Evolutionary conservation across 2,113 vertebrate species (phyloP).

Genomic region (Delphinus delphis): DNA sequence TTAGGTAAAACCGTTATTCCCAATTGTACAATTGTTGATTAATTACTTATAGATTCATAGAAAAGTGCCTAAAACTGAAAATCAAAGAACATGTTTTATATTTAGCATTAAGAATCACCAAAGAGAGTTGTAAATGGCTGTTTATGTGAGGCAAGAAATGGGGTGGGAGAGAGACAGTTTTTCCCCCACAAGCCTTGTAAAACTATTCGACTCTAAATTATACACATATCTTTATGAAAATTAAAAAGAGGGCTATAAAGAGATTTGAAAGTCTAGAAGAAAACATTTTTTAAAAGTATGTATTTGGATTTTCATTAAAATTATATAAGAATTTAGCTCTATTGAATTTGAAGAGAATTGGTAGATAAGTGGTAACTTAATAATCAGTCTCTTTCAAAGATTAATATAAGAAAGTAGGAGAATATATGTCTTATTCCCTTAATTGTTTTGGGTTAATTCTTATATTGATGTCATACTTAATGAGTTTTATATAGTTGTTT

Average conservation of each 20-base stretch:
- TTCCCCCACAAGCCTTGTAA: neutral
- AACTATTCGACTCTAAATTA: neutral
- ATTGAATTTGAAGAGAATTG: neutral
- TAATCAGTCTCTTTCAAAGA: neutral
- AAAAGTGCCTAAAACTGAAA: neutral
- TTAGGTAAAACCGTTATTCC: neutral
- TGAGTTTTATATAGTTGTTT: neutral
- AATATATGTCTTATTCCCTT: neutral
- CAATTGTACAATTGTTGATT: neutral
- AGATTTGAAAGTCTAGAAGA: neutral
- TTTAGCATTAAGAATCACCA: neutral
- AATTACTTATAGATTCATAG: neutral
- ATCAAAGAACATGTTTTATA: neutral
- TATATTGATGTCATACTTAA: neutral
- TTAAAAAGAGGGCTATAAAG: neutral
- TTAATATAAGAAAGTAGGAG: neutral
- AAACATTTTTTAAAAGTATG: neutral
- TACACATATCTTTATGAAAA: neutral
- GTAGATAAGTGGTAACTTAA: neutral
- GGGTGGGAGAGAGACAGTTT: neutral
- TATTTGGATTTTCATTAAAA: constrained; percentile 31
- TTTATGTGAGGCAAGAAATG: neutral
- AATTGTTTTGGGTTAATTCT: neutral
- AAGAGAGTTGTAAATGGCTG: neutral
- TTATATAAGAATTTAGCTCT: neutral